Conservation (phyloP, 2,888 invertebrate species). For the Gryllus longicercus region DNA sequence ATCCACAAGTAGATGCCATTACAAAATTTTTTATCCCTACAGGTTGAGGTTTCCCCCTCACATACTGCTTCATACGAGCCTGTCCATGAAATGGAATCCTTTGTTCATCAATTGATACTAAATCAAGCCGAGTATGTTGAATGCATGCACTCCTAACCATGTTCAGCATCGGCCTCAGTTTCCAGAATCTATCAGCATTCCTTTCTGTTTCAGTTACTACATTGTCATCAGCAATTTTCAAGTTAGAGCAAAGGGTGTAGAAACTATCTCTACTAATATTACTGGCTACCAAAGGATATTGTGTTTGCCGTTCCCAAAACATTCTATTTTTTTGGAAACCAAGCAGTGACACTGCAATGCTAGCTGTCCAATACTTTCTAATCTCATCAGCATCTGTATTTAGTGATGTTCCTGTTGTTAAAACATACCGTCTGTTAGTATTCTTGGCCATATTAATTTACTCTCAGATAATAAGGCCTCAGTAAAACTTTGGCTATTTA, state of each 20-base stretch:
- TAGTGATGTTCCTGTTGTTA: conserved; percentile 11
- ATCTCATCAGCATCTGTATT: conserved; percentile 22
- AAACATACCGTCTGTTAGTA: not conserved
- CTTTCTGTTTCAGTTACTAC: conserved; percentile 18
- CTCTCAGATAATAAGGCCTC: no score
- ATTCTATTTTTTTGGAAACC: conserved; percentile 24
- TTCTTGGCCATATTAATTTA: not conserved
- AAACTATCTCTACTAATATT: conserved; percentile 24
- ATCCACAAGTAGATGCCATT: conserved; percentile 27
- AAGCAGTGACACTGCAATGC: conserved; percentile 21
- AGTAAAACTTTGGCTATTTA: no score
- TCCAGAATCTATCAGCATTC: conserved; percentile 25
- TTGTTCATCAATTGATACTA: conserved; percentile 29
- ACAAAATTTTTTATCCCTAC: conserved; percentile 31
- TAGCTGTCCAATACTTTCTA: conserved; percentile 19
- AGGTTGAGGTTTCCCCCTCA: conserved; percentile 18
- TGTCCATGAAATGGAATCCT: conserved; percentile 31
- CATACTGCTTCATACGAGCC: conserved; percentile 26
- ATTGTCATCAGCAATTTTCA: conserved; percentile 27
- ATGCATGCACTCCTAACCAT: conserved; percentile 26
- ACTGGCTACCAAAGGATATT: conserved; percentile 24
- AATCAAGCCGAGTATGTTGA: conserved; percentile 22
- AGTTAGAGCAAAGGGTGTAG: conserved; percentile 18
- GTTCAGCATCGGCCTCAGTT: not conserved
- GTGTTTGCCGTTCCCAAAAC: conserved; percentile 23